Percentiles rank a stretch among this genome's conserved stretches.
Conservation (phyloP, 2,113 vertebrate species). For the Ammodytes marinus region DNA sequence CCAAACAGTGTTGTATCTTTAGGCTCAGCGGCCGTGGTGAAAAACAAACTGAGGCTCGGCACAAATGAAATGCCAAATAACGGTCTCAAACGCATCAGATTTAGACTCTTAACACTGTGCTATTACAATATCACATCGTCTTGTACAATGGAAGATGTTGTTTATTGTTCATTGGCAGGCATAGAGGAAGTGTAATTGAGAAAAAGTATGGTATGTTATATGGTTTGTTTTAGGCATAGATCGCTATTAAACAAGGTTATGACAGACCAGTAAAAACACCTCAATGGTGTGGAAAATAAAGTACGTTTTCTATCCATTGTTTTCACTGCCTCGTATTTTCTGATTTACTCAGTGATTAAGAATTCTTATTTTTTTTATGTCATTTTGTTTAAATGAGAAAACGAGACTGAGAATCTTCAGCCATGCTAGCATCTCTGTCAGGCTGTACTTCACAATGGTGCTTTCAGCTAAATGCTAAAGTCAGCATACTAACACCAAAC, state of each 20-base stretch:
- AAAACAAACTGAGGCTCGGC: conserved; percentile 51
- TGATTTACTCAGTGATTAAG: too few species aligned
- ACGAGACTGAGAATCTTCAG: too few species aligned
- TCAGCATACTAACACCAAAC: background rate
- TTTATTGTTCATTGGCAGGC: background rate
- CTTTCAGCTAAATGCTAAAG: background rate
- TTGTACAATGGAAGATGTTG: background rate
- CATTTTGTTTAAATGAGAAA: too few species aligned
- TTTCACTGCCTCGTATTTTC: background rate
- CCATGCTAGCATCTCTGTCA: too few species aligned
- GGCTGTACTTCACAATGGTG: background rate
- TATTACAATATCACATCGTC: background rate
- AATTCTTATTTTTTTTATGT: too few species aligned
- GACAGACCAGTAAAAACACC: background rate
- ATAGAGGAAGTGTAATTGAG: background rate
- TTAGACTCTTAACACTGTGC: background rate
- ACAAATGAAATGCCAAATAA: conserved; percentile 33
- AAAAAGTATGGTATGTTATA: background rate
- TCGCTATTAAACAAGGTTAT: background rate
- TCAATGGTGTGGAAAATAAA: background rate
- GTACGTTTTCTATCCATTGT: background rate
- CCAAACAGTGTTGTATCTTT: conserved; percentile 30
- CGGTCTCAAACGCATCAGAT: conserved; percentile 31
- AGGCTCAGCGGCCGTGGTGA: conserved; percentile 11
- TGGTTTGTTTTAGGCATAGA: background rate